These are phyloP conservation scores for Pomatostomus ruficeps DNA, from an alignment of 2,113 vertebrate genomes.

Conservation along the genomic window DNA sequence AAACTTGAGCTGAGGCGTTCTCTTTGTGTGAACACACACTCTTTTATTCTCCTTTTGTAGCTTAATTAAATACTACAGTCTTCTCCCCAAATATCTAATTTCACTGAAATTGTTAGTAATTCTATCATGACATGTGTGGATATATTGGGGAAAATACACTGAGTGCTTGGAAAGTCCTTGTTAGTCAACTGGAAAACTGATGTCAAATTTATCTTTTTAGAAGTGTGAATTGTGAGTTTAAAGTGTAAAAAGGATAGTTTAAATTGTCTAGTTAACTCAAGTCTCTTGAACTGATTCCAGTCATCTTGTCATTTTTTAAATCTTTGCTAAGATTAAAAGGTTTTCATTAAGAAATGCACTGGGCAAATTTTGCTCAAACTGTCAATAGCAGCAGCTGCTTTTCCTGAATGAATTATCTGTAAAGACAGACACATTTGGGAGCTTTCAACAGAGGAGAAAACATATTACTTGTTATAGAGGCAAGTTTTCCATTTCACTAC, in stretches of 20 bases:
- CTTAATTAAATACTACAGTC: background rate
- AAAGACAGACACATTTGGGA: background rate
- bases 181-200: slow-evolving; percentile 8
- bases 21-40: background rate
- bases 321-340: background rate
- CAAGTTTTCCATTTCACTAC: background rate
- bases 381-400: background rate
- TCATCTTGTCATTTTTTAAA: slow-evolving; percentile 9
- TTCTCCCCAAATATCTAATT: background rate
- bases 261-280: slow-evolving; percentile 13
- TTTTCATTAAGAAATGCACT: background rate
- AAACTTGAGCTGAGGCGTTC: background rate
- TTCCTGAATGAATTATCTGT: background rate
- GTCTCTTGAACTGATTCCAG: slow-evolving; percentile 25
- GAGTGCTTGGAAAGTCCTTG: background rate
- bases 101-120: slow-evolving; percentile 13
- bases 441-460: background rate
- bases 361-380: background rate
- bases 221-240: background rate
- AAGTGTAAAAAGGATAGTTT: slow-evolving; percentile 9
- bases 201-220: slow-evolving; percentile 18
- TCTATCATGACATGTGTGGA: background rate
- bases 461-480: background rate
- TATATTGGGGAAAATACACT: background rate
- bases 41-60: slow-evolving; percentile 15